Conservation (phyloP, 2,113 vertebrate species). For the Eidolon helvum region DNA sequence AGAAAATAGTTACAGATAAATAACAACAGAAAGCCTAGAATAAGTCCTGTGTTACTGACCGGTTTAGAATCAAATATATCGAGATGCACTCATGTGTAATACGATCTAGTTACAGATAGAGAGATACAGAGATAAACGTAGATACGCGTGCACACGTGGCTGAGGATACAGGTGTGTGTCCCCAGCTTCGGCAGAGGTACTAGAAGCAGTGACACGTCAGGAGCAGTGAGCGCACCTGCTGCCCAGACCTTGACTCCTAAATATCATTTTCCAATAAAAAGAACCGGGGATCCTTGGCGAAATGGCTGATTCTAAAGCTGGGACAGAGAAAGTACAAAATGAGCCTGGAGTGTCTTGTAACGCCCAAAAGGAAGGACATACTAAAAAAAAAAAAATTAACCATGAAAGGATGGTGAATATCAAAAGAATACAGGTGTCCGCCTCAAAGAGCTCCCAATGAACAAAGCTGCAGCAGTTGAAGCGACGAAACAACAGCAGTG, state of each 20-base stretch:
- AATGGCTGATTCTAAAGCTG: neutral
- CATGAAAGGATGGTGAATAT: neutral
- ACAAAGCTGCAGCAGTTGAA: neutral
- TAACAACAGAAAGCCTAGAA: neutral
- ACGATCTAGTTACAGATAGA: neutral
- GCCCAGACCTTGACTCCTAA: neutral
- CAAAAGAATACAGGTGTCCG: neutral
- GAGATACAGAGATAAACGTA: neutral
- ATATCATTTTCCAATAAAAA: neutral
- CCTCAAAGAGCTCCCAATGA: neutral
- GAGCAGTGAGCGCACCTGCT: neutral
- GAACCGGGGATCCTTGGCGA: neutral
- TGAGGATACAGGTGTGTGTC: too few relatives aligned
- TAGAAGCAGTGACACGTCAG: neutral
- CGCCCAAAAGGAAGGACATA: neutral
- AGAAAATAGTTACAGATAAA: neutral
- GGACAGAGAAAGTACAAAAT: neutral
- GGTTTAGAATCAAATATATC: neutral
- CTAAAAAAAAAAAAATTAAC: too few relatives aligned
- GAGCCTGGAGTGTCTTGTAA: neutral
- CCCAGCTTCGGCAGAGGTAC: neutral
- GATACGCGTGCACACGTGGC: too few relatives aligned
- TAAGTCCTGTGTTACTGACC: neutral
- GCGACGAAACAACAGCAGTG: neutral
- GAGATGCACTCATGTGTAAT: neutral